Conservation (phyloP, 2,113 vertebrate species). For the Pelobates fuscus region DNA sequence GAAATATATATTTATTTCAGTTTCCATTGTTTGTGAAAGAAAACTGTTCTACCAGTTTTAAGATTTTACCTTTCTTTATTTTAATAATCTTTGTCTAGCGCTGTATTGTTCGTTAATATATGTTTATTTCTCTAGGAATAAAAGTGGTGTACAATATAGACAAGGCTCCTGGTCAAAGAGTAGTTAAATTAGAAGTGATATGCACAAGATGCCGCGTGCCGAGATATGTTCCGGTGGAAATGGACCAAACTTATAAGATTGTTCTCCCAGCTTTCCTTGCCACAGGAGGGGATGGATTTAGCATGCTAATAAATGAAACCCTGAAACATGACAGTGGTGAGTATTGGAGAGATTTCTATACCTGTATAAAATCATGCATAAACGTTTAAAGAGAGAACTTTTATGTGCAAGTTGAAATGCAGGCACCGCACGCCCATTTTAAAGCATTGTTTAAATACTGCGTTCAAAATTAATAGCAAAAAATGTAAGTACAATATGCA, state of each 20-base stretch:
- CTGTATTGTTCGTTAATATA: too few species aligned
- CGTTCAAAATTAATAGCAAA: too few species aligned
- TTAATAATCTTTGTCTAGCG: too few species aligned
- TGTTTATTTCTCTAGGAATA: slow-evolving; percentile 73
- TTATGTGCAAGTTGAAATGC: too few species aligned
- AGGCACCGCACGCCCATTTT: too few species aligned
- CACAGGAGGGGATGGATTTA: slow-evolving; percentile 81
- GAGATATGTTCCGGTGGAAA: slow-evolving; percentile 70
- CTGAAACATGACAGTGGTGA: slow-evolving; percentile 85
- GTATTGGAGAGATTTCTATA: slow-evolving; percentile 21
- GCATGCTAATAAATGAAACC: slow-evolving; percentile 74
- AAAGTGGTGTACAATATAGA: slow-evolving; percentile 78
- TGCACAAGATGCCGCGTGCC: slow-evolving; percentile 85
- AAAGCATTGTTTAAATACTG: too few species aligned
- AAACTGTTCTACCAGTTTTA: too few species aligned
- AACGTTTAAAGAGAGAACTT: too few species aligned
- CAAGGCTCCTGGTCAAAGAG: slow-evolving; percentile 64
- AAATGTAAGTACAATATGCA: too few species aligned
- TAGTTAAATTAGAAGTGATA: slow-evolving; percentile 72
- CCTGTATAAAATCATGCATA: background rate
- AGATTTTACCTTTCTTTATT: too few species aligned
- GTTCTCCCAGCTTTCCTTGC: slow-evolving; percentile 77
- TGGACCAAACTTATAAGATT: slow-evolving; percentile 72
- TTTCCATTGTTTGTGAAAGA: too few species aligned
- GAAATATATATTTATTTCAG: too few species aligned